Base-by-base conservation (phyloP, 2,888 invertebrate genomes). In the Bruchidius siliquastri region DNA sequence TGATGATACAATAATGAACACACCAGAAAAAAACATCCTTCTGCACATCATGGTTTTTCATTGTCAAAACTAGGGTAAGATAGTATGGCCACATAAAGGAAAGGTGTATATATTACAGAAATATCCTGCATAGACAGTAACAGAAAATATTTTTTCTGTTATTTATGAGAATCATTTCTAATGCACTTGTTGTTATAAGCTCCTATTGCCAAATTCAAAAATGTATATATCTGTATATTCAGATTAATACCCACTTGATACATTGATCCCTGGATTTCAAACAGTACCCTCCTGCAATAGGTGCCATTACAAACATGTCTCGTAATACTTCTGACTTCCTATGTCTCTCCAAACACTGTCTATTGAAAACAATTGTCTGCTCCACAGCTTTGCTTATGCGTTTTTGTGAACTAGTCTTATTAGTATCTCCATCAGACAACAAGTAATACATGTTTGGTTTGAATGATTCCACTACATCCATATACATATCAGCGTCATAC, bases 381-480 rank as follows among this genome's bases (percentile, higher is more conserved):
- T 92, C 90, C 0, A 94, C 90, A 3, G 95, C 90, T 85, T 95
- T 96, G 0, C 83, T 82, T 20, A 92, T 83, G 74, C 96, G 88
- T 85, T 96, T 97, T 71, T 88, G 88, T 0, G 92, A 88, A 82
- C 94, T 93, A 67, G 88, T 86, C 8, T 87, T 84, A 82, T 92
- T 89, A 68, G 92, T 93, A 80, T 93, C 92, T 67, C 92, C 91
- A 88, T 97, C 96, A 83, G 93, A 92, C 80, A 97, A 87, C 20
- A 93, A 91, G 84, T 94, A 91, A 87, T 94, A 95, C 83, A 95
- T 90, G 84, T 96, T 94, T 67, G 97, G 96, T 85, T 91, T 90
- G 84, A 93, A 92, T 26, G 89, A 86, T 87, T 95, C 93, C 78
- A 96, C 91, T 67, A 93, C 83, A 81, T 93, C 90, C 92, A 96